A percentile compares a stretch with the other conserved stretches of the same genome.
These are phyloP conservation scores for Hexactinellida sp. DNA, from an alignment of 37 sponge, comb jelly and placozoan species.

Conservation along the genomic window DNA sequence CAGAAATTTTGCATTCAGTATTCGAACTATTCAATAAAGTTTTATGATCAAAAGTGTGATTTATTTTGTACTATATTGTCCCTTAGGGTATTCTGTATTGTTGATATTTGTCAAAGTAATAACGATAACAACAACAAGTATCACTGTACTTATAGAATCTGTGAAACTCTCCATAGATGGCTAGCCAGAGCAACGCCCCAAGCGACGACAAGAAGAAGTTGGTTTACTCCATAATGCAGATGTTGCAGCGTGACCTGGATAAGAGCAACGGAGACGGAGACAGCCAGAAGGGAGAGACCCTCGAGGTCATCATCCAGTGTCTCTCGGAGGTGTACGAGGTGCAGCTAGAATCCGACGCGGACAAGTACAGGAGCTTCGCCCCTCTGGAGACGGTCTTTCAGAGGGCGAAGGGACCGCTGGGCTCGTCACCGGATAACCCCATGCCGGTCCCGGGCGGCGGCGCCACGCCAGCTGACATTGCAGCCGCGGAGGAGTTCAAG, in stretches of 20 bases:
- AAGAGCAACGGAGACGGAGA: neutral
- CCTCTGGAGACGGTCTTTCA: neutral
- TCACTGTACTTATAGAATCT: neutral
- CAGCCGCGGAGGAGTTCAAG: neutral
- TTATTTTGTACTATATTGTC: neutral
- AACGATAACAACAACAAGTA: too few relatives aligned
- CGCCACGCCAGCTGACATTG: neutral
- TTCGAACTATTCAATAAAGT: neutral
- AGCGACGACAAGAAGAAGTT: neutral
- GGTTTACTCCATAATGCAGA: constrained; percentile 1
- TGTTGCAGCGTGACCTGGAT: neutral
- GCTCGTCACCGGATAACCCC: neutral
- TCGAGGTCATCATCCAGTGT: neutral
- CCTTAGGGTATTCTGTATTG: neutral
- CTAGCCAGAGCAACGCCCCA: neutral
- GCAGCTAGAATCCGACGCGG: neutral
- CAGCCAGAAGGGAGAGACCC: neutral
- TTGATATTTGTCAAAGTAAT: too few relatives aligned
- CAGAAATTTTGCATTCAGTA: neutral
- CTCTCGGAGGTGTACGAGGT: neutral
- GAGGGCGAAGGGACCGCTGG: neutral
- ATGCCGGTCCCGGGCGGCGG: neutral
- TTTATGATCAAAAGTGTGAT: neutral
- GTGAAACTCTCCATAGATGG: neutral
- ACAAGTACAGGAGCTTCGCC: neutral